Conservation (phyloP, 1,140 invertebrate species). For the Euglossa dilemma region DNA sequence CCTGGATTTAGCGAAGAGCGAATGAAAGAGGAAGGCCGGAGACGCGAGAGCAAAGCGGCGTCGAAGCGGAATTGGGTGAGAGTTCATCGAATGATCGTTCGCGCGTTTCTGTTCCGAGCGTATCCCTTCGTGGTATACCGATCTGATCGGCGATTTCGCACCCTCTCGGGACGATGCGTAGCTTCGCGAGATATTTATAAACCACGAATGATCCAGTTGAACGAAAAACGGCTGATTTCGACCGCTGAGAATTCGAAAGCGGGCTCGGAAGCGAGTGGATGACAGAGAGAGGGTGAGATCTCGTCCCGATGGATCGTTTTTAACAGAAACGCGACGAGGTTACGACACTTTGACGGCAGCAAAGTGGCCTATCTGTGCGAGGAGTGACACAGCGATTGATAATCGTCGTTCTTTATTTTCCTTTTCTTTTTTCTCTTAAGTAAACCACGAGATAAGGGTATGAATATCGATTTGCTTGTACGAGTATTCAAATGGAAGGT, state of each 20-base stretch:
- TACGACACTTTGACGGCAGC: neutral
- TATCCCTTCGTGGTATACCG: too few species aligned
- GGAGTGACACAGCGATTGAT: conserved; percentile 9
- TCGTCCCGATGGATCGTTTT: neutral
- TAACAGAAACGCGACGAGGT: conserved; percentile 19
- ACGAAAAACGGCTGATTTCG: too few species aligned
- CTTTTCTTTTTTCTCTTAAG: neutral
- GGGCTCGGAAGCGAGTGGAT: too few species aligned
- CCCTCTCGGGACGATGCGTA: too few species aligned
- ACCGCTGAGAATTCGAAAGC: too few species aligned
- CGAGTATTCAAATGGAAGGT: conserved; percentile 27
- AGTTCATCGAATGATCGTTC: conserved; percentile 1
- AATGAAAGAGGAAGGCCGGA: neutral
- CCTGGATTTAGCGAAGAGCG: too few species aligned
- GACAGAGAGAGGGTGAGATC: neutral
- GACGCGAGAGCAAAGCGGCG: neutral
- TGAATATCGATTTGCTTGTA: conserved; percentile 23
- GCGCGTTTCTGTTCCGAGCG: conserved; percentile 25
- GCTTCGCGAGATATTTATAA: too few species aligned
- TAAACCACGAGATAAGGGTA: neutral
- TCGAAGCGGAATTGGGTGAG: conserved; percentile 14
- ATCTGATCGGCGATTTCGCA: neutral
- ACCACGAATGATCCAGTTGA: too few species aligned
- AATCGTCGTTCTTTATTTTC: conserved; percentile 8
- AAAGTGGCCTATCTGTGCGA: conserved; percentile 18